Conservation (phyloP, 1,140 invertebrate genomes). For the Orius insidiosus region DNA sequence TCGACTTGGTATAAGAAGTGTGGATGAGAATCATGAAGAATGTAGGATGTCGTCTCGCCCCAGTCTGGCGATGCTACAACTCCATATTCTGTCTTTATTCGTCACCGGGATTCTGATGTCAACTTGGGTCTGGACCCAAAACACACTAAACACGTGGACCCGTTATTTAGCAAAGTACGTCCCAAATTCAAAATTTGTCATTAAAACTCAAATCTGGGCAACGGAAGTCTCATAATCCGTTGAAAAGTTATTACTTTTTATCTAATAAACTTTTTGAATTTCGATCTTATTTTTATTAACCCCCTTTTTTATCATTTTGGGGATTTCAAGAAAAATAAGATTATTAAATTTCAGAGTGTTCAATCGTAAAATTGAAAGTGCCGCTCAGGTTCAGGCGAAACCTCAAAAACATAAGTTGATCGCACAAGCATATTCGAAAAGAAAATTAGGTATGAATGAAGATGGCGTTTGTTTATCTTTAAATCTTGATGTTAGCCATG, state of each 20-base stretch:
- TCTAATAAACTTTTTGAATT: no score
- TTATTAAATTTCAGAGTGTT: constrained; percentile 15
- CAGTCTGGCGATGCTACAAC: constrained; percentile 59
- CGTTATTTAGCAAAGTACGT: constrained; percentile 61
- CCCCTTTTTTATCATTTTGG: no score
- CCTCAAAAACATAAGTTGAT: constrained; percentile 80
- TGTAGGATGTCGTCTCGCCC: constrained; percentile 53
- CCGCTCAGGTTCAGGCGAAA: constrained; percentile 40
- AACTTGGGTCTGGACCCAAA: constrained; percentile 78
- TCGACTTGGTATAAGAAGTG: constrained; percentile 27
- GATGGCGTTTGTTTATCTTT: constrained; percentile 59
- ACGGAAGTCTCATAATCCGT: no score
- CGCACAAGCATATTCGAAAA: constrained; percentile 70
- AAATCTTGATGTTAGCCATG: constrained; percentile 65
- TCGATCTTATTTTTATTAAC: no score
- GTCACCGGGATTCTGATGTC: constrained; percentile 73
- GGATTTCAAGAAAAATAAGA: constrained; percentile 2
- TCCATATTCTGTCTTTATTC: constrained; percentile 68
- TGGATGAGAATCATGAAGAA: constrained; percentile 22
- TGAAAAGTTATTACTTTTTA: no score
- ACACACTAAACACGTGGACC: constrained; percentile 65
- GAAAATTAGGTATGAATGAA: constrained; percentile 48
- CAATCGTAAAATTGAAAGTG: constrained; percentile 31
- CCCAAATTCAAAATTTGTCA: no score
- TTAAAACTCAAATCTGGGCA: no score